These are phyloP conservation scores for Stomorhina lunata DNA, from an alignment of 2,888 invertebrate species.

Conservation along the genomic window DNA sequence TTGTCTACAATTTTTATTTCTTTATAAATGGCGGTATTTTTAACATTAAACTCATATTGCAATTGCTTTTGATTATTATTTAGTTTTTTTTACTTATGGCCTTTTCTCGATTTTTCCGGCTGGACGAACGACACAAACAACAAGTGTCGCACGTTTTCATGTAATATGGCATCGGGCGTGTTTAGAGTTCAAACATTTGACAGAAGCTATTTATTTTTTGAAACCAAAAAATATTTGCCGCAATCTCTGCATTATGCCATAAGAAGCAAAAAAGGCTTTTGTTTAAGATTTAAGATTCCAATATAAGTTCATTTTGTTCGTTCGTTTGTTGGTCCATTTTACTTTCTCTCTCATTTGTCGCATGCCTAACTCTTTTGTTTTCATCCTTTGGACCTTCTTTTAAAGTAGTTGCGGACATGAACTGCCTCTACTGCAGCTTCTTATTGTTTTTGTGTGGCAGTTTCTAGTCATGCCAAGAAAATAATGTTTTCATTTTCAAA, in stretches of 20 bases:
- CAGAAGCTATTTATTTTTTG: constrained; percentile 60
- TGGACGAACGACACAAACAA: constrained; percentile 53
- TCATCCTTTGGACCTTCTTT: constrained; percentile 21
- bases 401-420: neutral
- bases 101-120: neutral
- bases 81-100: neutral
- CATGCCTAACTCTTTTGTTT: constrained; percentile 41
- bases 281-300: constrained; percentile 35
- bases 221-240: constrained; percentile 45
- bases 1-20: neutral
- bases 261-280: constrained; percentile 29
- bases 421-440: constrained; percentile 6
- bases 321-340: constrained; percentile 27
- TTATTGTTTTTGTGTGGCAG: constrained; percentile 33
- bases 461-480: constrained; percentile 26
- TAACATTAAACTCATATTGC: constrained; percentile 11
- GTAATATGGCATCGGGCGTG: constrained; percentile 56
- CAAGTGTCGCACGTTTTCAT: constrained; percentile 60
- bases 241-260: constrained; percentile 36
- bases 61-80: neutral
- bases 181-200: constrained; percentile 59
- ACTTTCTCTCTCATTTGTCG: constrained; percentile 60
- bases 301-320: constrained; percentile 30
- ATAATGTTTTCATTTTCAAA: neutral
- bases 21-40: constrained; percentile 24